phyloP scores from a whole-genome alignment of 2,797 vertebrate species.

The Sebastes nivosus region DNA sequence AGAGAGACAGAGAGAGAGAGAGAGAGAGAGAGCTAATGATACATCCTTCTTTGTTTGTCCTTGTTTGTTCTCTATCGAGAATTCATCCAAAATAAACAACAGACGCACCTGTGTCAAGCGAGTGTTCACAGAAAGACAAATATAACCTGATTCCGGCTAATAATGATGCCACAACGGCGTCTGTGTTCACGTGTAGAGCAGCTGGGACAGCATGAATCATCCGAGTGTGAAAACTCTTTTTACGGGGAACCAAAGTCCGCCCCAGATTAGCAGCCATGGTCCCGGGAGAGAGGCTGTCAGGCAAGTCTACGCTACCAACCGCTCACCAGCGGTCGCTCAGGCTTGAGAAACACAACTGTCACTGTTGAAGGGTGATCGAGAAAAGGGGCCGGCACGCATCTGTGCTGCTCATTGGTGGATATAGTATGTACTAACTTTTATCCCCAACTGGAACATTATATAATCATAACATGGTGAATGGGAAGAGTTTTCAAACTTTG shows the following conservation, averaged over 20 bases:
- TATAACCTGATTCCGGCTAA: constrained; percentile 34
- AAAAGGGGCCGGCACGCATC: constrained; percentile 27
- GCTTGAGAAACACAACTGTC: constrained; percentile 77
- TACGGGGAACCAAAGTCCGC: constrained; percentile 51
- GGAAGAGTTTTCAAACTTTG: neutral
- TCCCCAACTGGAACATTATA: constrained; percentile 25
- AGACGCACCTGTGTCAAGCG: constrained; percentile 47
- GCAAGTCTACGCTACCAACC: constrained; percentile 35
- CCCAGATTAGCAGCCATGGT: constrained; percentile 48
- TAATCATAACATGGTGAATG: neutral
- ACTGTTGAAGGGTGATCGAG: constrained; percentile 27
- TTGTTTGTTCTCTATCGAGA: constrained; percentile 40
- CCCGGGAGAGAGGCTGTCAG: constrained; percentile 58
- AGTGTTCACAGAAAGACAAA: constrained; percentile 46
- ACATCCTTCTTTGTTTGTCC: constrained; percentile 33
- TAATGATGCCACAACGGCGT: constrained; percentile 63
- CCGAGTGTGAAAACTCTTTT: constrained; percentile 58
- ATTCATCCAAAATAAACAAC: constrained; percentile 54
- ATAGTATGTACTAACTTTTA: neutral
- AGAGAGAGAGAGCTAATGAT: constrained; percentile 17
- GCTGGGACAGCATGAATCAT: constrained; percentile 61
- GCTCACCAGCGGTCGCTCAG: constrained; percentile 59
- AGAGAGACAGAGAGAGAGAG: neutral
- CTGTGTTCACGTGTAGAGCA: constrained; percentile 54
- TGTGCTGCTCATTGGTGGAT: constrained; percentile 36